Evolutionary conservation across 1,140 invertebrate species (phyloP).

Genomic region (Drosophila erecta): DNA sequence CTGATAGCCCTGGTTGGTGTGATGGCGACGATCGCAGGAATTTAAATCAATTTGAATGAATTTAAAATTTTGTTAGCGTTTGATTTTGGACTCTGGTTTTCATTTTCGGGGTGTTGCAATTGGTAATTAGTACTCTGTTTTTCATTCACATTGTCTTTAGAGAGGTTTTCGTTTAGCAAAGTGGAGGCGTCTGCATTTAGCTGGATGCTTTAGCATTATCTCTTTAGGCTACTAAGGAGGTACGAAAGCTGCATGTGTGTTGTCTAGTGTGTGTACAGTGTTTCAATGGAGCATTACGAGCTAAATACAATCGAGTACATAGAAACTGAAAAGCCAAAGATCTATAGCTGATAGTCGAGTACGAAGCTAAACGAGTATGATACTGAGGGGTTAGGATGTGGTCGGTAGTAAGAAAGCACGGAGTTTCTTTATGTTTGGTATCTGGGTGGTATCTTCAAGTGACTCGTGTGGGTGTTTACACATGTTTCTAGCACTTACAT

Average conservation of each 20-base stretch:
- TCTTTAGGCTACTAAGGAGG: constrained; percentile 61
- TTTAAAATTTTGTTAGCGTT: constrained; percentile 76
- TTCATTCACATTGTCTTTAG: constrained; percentile 81
- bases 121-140: constrained; percentile 76
- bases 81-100: constrained; percentile 34
- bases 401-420: constrained; percentile 63
- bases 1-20: constrained; percentile 76
- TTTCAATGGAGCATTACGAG: constrained; percentile 39
- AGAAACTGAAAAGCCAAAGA: constrained; percentile 59
- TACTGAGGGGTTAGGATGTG: constrained; percentile 19
- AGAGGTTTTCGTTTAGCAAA: constrained; percentile 55
- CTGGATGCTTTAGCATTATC: constrained; percentile 46
- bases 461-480: constrained; percentile 33
- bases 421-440: constrained; percentile 14
- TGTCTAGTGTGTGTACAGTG: constrained; percentile 14
- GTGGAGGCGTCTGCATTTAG: constrained; percentile 57
- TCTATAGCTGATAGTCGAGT: constrained; percentile 65
- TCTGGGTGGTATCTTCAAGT: constrained; percentile 17
- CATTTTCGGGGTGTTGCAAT: constrained; percentile 52
- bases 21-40: constrained; percentile 56
- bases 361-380: constrained; percentile 65
- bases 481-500: constrained; percentile 48
- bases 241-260: constrained; percentile 39
- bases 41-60: constrained; percentile 81
- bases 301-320: constrained; percentile 39